Conservation (phyloP, 2,113 vertebrate genomes). For the Sialia sialis region DNA sequence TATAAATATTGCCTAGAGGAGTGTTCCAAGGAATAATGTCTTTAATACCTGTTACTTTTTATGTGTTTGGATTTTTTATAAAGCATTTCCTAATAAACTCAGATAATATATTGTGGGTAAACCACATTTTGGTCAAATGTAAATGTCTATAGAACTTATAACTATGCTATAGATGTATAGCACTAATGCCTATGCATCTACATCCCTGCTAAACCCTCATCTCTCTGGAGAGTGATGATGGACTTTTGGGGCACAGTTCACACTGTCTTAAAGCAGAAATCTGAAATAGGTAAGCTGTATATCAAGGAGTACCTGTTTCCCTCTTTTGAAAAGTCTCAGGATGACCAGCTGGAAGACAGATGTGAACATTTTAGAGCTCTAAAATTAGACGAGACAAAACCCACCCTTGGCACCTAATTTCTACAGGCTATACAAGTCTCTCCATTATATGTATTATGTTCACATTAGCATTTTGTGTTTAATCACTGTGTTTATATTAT, state of each 20-base stretch:
- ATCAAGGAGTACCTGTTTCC: neutral
- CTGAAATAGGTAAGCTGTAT: neutral
- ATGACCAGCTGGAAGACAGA: neutral
- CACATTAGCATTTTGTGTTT: neutral
- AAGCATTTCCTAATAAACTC: neutral
- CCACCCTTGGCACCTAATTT: neutral
- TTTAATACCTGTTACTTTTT: neutral
- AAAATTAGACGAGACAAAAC: neutral
- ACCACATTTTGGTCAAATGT: neutral
- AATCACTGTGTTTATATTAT: constrained; percentile 2
- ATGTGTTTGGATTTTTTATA: neutral
- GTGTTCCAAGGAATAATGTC: neutral
- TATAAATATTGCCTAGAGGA: neutral
- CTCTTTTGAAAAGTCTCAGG: neutral
- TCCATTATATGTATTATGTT: neutral
- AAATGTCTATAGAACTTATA: neutral
- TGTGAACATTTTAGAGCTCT: neutral
- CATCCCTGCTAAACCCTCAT: neutral
- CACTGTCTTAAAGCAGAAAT: neutral
- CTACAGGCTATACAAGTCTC: neutral
- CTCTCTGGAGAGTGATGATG: neutral
- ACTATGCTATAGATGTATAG: no score
- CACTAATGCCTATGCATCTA: neutral
- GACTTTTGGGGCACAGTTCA: neutral
- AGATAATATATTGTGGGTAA: neutral